phyloP scores from a whole-genome alignment of 2,888 invertebrate genomes.

The Sialis fuliginosa region DNA sequence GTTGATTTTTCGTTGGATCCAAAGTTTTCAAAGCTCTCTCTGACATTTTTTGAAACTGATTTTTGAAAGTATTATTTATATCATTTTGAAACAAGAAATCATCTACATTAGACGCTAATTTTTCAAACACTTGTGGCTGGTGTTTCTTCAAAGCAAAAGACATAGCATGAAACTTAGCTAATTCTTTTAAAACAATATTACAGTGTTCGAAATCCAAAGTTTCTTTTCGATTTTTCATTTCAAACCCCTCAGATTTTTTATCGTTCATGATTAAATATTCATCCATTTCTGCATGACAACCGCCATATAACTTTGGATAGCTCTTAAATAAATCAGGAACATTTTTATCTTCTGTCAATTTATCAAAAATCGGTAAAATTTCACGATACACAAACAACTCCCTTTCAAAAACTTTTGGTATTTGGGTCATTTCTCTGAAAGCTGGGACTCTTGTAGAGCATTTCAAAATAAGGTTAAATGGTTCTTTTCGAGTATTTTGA shows the following conservation, averaged over 20 bases:
- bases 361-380: constrained; percentile 7
- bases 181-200: neutral
- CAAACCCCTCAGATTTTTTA: neutral
- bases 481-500: constrained; percentile 6
- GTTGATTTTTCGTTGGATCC: neutral
- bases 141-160: constrained; percentile 1
- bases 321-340: constrained; percentile 1
- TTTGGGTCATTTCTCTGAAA: neutral
- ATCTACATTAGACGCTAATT: neutral
- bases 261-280: constrained; percentile 2
- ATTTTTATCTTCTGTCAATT: constrained; percentile 7
- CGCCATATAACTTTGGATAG: neutral
- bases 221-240: neutral
- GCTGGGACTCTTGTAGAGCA: neutral
- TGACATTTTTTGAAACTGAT: neutral
- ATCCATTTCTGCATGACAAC: neutral
- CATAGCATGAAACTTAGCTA: neutral
- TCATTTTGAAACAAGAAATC: too few species aligned
- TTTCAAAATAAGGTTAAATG: constrained; percentile 3
- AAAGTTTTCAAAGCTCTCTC: constrained; percentile 1
- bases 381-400: constrained; percentile 5
- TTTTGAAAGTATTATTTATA: neutral
- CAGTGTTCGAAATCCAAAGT: constrained; percentile 2
- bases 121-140: neutral
- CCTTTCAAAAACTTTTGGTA: neutral